Evolutionary conservation across 2,888 invertebrate genomes (phyloP).

Genomic region (Leucoptera coffeella): DNA sequence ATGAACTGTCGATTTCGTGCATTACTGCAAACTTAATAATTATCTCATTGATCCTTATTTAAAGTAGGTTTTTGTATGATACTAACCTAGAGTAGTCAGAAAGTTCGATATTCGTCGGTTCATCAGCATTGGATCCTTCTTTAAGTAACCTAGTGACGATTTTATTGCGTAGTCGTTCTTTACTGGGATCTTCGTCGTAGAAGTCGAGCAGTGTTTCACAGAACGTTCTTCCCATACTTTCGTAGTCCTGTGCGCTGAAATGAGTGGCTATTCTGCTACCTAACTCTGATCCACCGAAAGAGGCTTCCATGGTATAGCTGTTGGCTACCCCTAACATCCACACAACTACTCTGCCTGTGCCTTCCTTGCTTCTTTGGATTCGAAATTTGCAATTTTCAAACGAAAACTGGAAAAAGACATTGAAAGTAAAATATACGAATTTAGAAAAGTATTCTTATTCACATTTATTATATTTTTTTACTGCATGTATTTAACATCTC

Average conservation of each 20-base stretch:
- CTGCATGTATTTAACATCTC: not conserved
- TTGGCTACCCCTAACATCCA: slow-evolving; percentile 94
- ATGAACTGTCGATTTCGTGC: too few species aligned
- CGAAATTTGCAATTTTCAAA: slow-evolving; percentile 93
- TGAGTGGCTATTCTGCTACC: slow-evolving; percentile 79
- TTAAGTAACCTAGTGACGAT: slow-evolving; percentile 72
- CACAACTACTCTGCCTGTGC: slow-evolving; percentile 88
- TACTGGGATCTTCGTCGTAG: slow-evolving; percentile 79
- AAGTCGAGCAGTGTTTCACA: slow-evolving; percentile 90
- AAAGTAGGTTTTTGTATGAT: too few species aligned
- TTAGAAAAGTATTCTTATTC: too few species aligned
- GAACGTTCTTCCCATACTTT: slow-evolving; percentile 78
- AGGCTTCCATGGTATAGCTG: slow-evolving; percentile 93
- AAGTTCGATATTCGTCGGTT: slow-evolving; percentile 77
- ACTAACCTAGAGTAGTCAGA: slow-evolving; percentile 91
- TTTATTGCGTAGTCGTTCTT: slow-evolving; percentile 73
- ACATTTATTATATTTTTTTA: too few species aligned
- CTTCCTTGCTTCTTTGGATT: slow-evolving; percentile 89
- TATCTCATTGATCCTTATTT: too few species aligned
- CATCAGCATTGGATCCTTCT: slow-evolving; percentile 84
- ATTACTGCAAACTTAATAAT: too few species aligned
- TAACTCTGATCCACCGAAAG: slow-evolving; percentile 84
- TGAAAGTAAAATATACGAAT: too few species aligned
- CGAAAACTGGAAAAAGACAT: slow-evolving; percentile 62
- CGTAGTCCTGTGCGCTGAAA: slow-evolving; percentile 64